Conservation (phyloP, 2,888 invertebrate species). For the Thecophora atra region DNA sequence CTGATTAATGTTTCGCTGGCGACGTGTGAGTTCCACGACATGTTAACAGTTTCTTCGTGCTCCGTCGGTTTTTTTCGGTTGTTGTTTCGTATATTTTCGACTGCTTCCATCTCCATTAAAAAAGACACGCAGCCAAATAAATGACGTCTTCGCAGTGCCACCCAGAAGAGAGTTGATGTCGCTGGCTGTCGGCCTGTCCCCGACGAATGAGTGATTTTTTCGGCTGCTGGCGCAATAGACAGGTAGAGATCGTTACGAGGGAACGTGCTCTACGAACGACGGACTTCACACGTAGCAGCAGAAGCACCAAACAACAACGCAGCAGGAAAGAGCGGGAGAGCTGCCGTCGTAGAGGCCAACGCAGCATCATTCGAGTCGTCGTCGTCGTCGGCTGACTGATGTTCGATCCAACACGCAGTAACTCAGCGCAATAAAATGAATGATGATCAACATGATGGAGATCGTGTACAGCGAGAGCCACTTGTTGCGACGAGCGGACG, state of each 20-base stretch:
- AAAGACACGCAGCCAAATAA: constrained; percentile 27
- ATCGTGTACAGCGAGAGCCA: constrained; percentile 2
- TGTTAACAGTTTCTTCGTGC: constrained; percentile 45
- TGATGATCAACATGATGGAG: constrained; percentile 27
- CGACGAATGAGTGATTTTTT: constrained; percentile 28
- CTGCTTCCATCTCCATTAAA: constrained; percentile 8
- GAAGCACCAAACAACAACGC: neutral
- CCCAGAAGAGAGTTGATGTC: constrained; percentile 31
- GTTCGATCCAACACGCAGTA: constrained; percentile 5
- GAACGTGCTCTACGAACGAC: constrained; percentile 51
- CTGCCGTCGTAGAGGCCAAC: neutral
- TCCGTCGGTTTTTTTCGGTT: neutral
- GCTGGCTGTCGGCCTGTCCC: constrained; percentile 37
- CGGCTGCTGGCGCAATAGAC: neutral
- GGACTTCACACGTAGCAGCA: constrained; percentile 57
- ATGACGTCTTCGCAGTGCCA: constrained; percentile 24
- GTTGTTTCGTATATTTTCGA: neutral
- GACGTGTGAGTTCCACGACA: constrained; percentile 57
- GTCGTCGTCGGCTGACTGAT: constrained; percentile 10
- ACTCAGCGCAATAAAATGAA: constrained; percentile 28
- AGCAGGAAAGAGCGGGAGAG: too few relatives aligned
- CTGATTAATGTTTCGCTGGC: constrained; percentile 55
- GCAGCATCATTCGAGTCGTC: neutral
- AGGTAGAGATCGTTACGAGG: constrained; percentile 18
- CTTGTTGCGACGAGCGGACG: constrained; percentile 24